Base-by-base conservation (phyloP, 92 coral and sea anemone species). In the Parazoanthus swiftii region DNA sequence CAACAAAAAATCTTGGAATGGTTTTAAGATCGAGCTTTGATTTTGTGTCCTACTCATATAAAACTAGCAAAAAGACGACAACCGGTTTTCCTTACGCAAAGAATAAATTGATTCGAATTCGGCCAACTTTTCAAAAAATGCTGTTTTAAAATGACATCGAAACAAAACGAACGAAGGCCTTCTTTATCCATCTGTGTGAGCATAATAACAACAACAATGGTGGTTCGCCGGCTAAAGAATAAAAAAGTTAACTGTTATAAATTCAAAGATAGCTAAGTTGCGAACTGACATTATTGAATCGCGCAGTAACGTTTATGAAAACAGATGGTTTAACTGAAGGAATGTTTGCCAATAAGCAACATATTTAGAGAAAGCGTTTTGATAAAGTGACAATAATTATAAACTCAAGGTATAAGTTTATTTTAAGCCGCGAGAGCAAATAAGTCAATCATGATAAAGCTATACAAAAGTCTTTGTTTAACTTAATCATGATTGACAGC, bases 191-290 rank as follows among this genome's bases (percentile, higher is more conserved):
- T 73, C 77, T 73, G 43, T 73, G 77, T n/a, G 77, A 73, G 43
- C 77, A 73, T 73, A n/a, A n/a, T 73, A 73, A 73, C 77, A n/a
- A 73, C 77, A 73, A 73, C 77, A 73, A 73, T 73, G 77, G 77
- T 73, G 77, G 77, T 18, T 29, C 43, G 77, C 77, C 43, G 44
- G 43, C 77, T 26, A 73, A 73, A 73, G 77, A 26, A 73, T 73
- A 73, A 73, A 73, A 73, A 73, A 73, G 77, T 73, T 73, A 74
- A 74, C 79, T 74, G 79, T 74, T 74, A 74, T 74, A 74, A 74
- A 48, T 74, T 74, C 46, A 74, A 74, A 74, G 48, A 74, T 74
- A 74, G 78, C 44, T 74, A 33, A 74, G 44, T 74, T 74, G 78
- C 44, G 44, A 74, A 7, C 44, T 74, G 44, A 74, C 78, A 74